Evolutionary conservation across 2,797 vertebrate genomes (phyloP).

Genomic region (Glossophaga mutica): DNA sequence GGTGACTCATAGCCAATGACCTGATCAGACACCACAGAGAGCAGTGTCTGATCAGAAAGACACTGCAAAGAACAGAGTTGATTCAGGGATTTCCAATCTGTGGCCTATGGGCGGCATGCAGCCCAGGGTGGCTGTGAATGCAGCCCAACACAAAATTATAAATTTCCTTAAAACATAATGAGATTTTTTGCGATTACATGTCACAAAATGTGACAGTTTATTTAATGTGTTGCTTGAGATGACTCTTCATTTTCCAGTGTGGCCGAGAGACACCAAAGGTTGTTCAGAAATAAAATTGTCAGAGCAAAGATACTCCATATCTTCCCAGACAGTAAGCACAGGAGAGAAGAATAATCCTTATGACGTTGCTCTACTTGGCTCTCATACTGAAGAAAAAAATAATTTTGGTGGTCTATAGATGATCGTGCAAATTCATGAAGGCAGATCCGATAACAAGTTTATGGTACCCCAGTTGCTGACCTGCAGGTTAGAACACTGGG

Average conservation of each 20-base stretch:
- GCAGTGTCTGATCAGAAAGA: not conserved
- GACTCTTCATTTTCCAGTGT: too few relatives aligned
- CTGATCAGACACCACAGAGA: not conserved
- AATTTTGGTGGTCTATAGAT: not conserved
- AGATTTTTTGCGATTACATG: too few relatives aligned
- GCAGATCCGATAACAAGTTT: not conserved
- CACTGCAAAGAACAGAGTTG: not conserved
- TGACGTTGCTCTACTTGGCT: not conserved
- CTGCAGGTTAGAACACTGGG: conserved; percentile 2
- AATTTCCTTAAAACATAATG: too few relatives aligned
- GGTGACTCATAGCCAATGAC: conserved; percentile 21
- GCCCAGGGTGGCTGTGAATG: too few relatives aligned
- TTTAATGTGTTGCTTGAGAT: too few relatives aligned
- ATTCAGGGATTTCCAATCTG: too few relatives aligned
- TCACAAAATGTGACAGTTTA: too few relatives aligned
- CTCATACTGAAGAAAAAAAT: not conserved
- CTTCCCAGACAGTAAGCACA: not conserved
- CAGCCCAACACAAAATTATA: too few relatives aligned
- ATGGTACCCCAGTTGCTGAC: not conserved
- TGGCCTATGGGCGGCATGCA: too few relatives aligned
- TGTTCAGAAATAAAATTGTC: not conserved
- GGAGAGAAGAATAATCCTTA: not conserved
- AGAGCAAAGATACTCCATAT: not conserved
- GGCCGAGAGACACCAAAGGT: too few relatives aligned
- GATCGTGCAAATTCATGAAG: not conserved